Base-by-base conservation (phyloP, 1,140 invertebrate species). In the Euwallacea fornicatus region DNA sequence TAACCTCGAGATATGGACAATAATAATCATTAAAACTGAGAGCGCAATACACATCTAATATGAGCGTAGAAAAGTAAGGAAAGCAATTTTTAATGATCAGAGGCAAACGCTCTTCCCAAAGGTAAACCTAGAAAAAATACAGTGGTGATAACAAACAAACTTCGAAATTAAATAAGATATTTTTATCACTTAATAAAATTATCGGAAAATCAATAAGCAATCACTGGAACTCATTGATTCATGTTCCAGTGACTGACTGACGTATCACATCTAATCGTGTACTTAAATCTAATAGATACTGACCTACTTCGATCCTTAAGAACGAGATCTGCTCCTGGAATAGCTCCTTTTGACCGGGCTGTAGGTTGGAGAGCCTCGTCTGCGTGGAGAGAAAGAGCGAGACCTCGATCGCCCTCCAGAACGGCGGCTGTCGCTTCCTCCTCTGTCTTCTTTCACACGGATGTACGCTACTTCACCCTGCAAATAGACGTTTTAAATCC, bases 381-480 rank as follows among this genome's bases (percentile, higher is more conserved):
- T 87, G 63, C 90, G 87, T 59, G 94, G 92, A 9, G 94, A 92
- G 77, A 91, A 96, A 78, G 90, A 93, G 55, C 93, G 88, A 11
- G 92, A 93, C 77, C 93, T 88, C 50, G 87, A 89, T 83, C 88
- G 87, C 76, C 88, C 86, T 42, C 87, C 85, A 8, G 89, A 85
- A 66, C 87, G 84, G 8, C 90, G 59, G 59, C 61, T 56, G 42
- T 71, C 84, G 59, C 89, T 86, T 70, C 90, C 89, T 11, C 90
- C 89, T 77, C 92, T 91, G 82, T 98, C 96, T 84, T 98, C 96
- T 80, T 95, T 95, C 13, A 98, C 95, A 61, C 96, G 86, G 75
- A 98, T 96, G 81, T 98, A 98, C 8, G 95, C 89, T 53, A 95
- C 93, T 84, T 98, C 97, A 70, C 96, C 96, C 95, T 98, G 78